These are phyloP conservation scores for Drosophila peninsularis DNA, from an alignment of 2,888 invertebrate genomes.

Conservation along the genomic window DNA sequence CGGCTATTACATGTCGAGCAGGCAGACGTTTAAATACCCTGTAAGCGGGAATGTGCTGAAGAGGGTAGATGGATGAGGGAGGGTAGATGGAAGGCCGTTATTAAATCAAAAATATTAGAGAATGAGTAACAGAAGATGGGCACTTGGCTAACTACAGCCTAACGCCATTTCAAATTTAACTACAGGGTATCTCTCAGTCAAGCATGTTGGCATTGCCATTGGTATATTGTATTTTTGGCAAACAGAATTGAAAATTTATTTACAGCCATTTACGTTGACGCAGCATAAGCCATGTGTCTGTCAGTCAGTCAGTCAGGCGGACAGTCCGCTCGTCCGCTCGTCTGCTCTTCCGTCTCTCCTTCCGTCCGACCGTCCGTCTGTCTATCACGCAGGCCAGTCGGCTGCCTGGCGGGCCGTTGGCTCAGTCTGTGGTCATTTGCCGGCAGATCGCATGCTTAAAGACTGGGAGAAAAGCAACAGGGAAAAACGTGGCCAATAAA, in stretches of 20 bases:
- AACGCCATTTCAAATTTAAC: too few relatives aligned
- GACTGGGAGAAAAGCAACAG: neutral
- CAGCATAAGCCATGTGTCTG: constrained; percentile 78
- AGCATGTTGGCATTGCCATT: constrained; percentile 34
- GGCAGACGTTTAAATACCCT: constrained; percentile 30
- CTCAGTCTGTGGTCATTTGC: constrained; percentile 42
- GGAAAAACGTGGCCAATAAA: constrained; percentile 74
- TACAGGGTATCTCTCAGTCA: neutral
- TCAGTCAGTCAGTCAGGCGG: constrained; percentile 40
- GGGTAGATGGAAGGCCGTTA: neutral
- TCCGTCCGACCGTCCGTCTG: neutral
- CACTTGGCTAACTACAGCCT: too few relatives aligned
- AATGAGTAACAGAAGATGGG: too few relatives aligned
- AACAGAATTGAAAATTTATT: constrained; percentile 81
- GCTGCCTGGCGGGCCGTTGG: constrained; percentile 19
- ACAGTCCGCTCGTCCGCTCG: neutral
- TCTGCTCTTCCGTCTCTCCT: neutral
- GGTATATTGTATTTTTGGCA: constrained; percentile 62
- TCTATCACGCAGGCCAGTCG: neutral
- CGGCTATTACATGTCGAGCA: constrained; percentile 72
- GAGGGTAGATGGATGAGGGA: neutral
- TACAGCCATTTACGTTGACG: constrained; percentile 79
- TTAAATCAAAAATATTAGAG: too few relatives aligned
- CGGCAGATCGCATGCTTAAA: constrained; percentile 38
- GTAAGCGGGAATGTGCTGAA: neutral